A percentile compares a stretch with the other conserved stretches of the same genome.
These are phyloP conservation scores for Hemithea aestivaria DNA, from an alignment of 2,888 invertebrate genomes.

Conservation along the genomic window DNA sequence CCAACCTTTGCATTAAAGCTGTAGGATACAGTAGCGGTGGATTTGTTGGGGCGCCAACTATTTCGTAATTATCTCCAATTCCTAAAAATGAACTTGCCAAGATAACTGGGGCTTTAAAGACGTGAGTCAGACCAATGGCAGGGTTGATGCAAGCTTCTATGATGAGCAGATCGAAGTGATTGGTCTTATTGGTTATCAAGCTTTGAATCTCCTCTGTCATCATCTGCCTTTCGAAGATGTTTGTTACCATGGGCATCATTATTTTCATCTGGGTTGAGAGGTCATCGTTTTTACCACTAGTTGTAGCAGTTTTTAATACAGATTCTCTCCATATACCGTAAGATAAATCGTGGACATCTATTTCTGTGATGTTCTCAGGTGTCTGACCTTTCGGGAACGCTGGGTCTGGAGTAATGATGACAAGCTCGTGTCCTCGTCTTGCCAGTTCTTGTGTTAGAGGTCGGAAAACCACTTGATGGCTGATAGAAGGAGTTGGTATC, in stretches of 20 bases:
- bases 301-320: background rate
- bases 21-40: slow-evolving; percentile 27
- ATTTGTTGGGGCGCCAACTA: slow-evolving; percentile 28
- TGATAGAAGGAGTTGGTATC: slow-evolving; percentile 6
- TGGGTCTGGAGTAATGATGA: slow-evolving; percentile 54
- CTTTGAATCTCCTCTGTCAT: slow-evolving; percentile 27
- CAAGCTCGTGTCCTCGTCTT: slow-evolving; percentile 30
- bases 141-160: slow-evolving; percentile 31
- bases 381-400: slow-evolving; percentile 26
- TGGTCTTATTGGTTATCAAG: slow-evolving; percentile 26
- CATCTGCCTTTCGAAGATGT: slow-evolving; percentile 30
- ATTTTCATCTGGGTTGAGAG: background rate
- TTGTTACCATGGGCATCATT: slow-evolving; percentile 1
- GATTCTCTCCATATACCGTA: slow-evolving; percentile 29
- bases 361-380: slow-evolving; percentile 45
- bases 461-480: slow-evolving; percentile 45
- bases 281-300: background rate
- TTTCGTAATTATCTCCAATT: slow-evolving; percentile 18
- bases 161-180: slow-evolving; percentile 38
- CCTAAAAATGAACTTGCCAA: slow-evolving; percentile 38
- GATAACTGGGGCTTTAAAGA: slow-evolving; percentile 39
- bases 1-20: slow-evolving; percentile 6
- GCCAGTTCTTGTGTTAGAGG: slow-evolving; percentile 48
- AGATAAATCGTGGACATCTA: slow-evolving; percentile 41
- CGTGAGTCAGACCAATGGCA: slow-evolving; percentile 28